Evolutionary conservation across 1,140 invertebrate genomes (phyloP), one percentile per base, ranked within the genome.

Genomic region (Caenorhabditis tropicalis): DNA sequence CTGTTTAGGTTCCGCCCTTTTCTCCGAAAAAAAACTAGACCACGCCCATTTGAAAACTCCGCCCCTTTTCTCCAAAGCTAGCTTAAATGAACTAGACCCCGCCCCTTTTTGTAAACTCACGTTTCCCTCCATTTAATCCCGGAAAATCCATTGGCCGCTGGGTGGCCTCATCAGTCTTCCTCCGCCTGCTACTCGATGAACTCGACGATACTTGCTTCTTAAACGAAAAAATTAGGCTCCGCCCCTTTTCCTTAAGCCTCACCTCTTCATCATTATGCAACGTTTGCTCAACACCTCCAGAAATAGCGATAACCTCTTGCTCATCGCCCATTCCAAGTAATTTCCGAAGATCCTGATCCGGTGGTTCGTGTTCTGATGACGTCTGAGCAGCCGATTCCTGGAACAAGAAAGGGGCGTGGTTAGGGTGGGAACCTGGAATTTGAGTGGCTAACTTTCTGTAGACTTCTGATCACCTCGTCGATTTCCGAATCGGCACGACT

Each of bases 261-360:
- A 36, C 36, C 36, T 46, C 65, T 10, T 58, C 53, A 29, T 43
- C n/a, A n/a, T n/a, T n/a, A n/a, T n/a, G n/a, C n/a, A n/a, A n/a
- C n/a, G n/a, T n/a, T n/a, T n/a, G n/a, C n/a, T n/a, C n/a, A 43
- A 43, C 39, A 43, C 5, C 39, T 58, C 53, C 53, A 6, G 12
- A 19, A 24, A 46, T 10, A 4, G 58, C 3, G n/a, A n/a, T 36
- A 43, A 46, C 43, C 16, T 36, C 65, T 36, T 43, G 5, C 29
- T 74, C 65, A 46, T 74, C 36, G n/a, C 24, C n/a, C n/a, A 74
- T 74, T 74, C 65, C 65, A 1, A 74, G 21, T 19, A 74, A 36
- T 43, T 24, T 74, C 12, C 29, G 27, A 1, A 74, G 36, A 10
- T 31, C 65, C 36, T 74, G 36, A 21, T 74, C 36, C 6, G 65